Evolutionary conservation across 2,888 invertebrate species (phyloP), one percentile per base, ranked within the genome.

Genomic region (Trichogramma dendrolimi): DNA sequence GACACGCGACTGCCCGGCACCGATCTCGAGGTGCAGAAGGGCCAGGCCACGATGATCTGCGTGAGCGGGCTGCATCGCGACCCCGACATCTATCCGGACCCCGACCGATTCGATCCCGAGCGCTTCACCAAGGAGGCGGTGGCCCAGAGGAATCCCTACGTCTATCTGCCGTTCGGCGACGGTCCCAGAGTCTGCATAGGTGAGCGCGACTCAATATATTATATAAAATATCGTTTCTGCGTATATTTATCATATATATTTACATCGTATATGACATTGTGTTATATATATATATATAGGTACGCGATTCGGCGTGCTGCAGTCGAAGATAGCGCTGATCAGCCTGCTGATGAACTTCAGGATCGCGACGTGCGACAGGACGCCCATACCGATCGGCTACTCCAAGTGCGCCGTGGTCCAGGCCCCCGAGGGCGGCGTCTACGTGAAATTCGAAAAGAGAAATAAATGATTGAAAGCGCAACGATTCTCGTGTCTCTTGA

Each of bases 81-180:
- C 68, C 74, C 78, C 4, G 71, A 79, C 42, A 75, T 78, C 68
- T 83, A 73, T 67, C 78, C 80, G 1, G 71, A 82, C 40, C 82
- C 83, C 0, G 72, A 77, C 4, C 75, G 72, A 65, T 83, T 82
- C 67, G 77, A 81, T 66, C 83, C 83, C 0, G 81, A 81, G 56
- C 71, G 82, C 41, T 82, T 82, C 67, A 69, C 67, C 41, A 71
- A 75, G 3, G 80, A 80, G 51, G 69, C 68, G 27, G 63, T 69
- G 7, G 64, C 67, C 4, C 41, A 49, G 10, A 62, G 70, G 44
- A 63, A 68, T 55, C 65, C 69, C 43, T 69, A 67, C 53, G 38
- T 64, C 3, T 70, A 69, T 64, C 57, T 70, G 10, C 67, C 68
- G 2, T 69, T 68, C 27, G 69, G 69, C 2, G 68, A 68, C 51